Conservation (phyloP, 2,888 invertebrate species). For the Hermodice carunculata region DNA sequence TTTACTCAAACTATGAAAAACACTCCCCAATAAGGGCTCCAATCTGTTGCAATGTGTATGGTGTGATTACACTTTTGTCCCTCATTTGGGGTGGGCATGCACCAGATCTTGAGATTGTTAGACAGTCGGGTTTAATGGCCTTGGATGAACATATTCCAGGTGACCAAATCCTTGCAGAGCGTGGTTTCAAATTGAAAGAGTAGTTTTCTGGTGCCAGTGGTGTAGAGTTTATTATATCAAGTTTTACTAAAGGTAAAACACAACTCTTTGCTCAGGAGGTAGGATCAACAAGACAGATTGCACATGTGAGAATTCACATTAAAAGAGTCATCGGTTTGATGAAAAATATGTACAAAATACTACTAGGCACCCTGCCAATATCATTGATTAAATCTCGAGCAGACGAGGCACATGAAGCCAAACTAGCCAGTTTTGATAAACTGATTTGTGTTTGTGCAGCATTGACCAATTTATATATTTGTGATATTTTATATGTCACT, state of each 20-base stretch:
- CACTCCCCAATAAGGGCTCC: neutral
- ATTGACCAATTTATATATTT: neutral
- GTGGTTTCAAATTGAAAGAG: slow-evolving; percentile 38
- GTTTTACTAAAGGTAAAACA: slow-evolving; percentile 37
- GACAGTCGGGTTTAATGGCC: slow-evolving; percentile 31
- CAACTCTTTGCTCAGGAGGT: slow-evolving; percentile 38
- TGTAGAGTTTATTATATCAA: slow-evolving; percentile 36
- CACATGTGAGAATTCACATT: slow-evolving; percentile 37
- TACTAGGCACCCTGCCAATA: slow-evolving; percentile 34
- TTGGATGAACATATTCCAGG: slow-evolving; percentile 30
- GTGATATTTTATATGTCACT: no score
- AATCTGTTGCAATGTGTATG: neutral
- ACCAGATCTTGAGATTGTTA: slow-evolving; percentile 28
- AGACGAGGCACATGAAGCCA: neutral
- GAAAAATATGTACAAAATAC: slow-evolving; percentile 38
- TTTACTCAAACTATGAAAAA: neutral
- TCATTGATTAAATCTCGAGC: slow-evolving; percentile 14
- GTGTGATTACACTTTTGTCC: slow-evolving; percentile 4
- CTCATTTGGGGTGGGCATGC: slow-evolving; percentile 16
- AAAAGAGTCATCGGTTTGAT: slow-evolving; percentile 41
- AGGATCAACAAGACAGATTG: slow-evolving; percentile 33
- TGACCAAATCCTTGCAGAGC: slow-evolving; percentile 42
- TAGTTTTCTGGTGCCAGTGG: slow-evolving; percentile 35
- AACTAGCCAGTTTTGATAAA: neutral
- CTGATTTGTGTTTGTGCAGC: neutral